Percentiles rank a stretch among this genome's conserved stretches.
phyloP scores from a whole-genome alignment of 2,113 vertebrate species.

The Sylvia atricapilla region DNA sequence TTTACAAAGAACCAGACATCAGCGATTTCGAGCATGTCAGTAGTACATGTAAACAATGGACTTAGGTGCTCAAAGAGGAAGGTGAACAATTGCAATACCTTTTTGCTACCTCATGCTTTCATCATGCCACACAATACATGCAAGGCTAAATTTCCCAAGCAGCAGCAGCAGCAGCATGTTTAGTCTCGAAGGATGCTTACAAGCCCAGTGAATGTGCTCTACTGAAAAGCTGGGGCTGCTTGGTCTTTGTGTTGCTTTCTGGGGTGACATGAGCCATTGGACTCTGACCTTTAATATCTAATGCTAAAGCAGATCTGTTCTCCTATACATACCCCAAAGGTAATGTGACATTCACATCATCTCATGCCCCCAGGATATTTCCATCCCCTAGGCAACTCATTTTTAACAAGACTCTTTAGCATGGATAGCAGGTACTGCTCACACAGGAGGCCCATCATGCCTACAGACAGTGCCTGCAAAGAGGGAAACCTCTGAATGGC shows the following conservation, averaged over 20 bases:
- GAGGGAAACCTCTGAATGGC: neutral
- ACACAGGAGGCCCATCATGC: neutral
- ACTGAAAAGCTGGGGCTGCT: neutral
- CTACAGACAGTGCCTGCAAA: neutral
- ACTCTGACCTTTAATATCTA: neutral
- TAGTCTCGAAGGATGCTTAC: neutral
- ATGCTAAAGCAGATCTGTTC: neutral
- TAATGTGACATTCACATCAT: neutral
- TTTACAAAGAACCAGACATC: neutral
- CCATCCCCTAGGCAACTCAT: neutral
- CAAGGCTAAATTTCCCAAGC: neutral
- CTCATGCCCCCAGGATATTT: neutral
- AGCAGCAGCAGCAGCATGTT: neutral
- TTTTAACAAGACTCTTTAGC: neutral
- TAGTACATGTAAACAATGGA: neutral
- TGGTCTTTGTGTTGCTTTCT: neutral
- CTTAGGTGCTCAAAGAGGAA: neutral
- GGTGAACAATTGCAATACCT: neutral
- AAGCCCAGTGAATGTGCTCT: neutral
- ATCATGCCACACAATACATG: accelerated
- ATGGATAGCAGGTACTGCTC: neutral
- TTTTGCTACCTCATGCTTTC: neutral
- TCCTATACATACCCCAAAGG: neutral
- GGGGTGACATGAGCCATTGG: neutral
- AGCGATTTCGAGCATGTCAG: neutral